Percentiles rank a stretch among this genome's conserved stretches.
phyloP scores from a whole-genome alignment of 2,797 vertebrate species.

The Anableps anableps region DNA sequence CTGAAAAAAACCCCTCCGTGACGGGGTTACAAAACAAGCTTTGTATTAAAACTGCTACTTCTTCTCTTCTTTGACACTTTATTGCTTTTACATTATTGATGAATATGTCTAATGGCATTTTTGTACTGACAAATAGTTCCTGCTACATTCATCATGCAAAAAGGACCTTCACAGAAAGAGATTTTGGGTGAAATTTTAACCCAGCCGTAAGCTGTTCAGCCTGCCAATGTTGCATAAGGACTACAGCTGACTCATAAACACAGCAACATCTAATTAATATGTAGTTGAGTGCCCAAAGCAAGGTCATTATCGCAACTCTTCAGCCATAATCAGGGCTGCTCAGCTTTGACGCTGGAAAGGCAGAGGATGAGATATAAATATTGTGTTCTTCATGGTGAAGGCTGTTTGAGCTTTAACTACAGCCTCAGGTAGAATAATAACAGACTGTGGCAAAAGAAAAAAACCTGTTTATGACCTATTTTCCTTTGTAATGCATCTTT shows the following conservation, averaged over 20 bases:
- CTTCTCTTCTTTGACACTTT: constrained; percentile 41
- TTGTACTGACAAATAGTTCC: constrained; percentile 17
- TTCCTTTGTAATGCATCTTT: constrained; percentile 3
- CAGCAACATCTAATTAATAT: constrained; percentile 75
- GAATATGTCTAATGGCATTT: constrained; percentile 31
- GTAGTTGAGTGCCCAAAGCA: constrained; percentile 66
- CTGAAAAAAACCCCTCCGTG: constrained; percentile 30
- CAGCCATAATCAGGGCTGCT: constrained; percentile 61
- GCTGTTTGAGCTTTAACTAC: constrained; percentile 49
- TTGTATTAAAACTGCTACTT: constrained; percentile 29
- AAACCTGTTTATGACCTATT: constrained; percentile 46
- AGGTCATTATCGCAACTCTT: constrained; percentile 75
- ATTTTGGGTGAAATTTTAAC: constrained; percentile 42
- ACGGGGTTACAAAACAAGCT: constrained; percentile 32
- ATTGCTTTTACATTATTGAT: constrained; percentile 38
- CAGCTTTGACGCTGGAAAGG: constrained; percentile 42
- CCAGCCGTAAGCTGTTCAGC: constrained; percentile 37
- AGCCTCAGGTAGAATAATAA: constrained; percentile 48
- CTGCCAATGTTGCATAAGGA: constrained; percentile 56
- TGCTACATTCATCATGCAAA: constrained; percentile 15
- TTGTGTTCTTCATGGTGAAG: constrained; percentile 41
- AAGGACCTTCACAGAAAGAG: constrained; percentile 17
- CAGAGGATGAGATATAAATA: constrained; percentile 59
- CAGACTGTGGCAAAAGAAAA: constrained; percentile 46
- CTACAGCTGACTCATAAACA: constrained; percentile 73